phyloP scores from a whole-genome alignment of 2,888 invertebrate species.

The Sinhomidia bicolor region DNA sequence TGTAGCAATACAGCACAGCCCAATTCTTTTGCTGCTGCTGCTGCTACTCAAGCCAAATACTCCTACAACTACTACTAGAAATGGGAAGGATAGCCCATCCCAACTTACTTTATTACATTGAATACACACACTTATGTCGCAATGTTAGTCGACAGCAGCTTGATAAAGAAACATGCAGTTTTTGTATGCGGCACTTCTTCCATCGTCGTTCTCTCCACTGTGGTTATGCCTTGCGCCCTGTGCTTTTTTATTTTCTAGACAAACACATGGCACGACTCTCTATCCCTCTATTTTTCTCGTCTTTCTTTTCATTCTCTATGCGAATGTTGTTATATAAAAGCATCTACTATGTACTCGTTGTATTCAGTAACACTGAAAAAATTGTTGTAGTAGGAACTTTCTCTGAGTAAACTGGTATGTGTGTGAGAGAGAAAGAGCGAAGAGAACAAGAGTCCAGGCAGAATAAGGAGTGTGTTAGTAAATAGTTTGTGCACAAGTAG shows the following conservation, averaged over 20 bases:
- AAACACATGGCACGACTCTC: slow-evolving; percentile 48
- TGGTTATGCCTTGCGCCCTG: slow-evolving; percentile 69
- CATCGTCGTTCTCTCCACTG: not conserved
- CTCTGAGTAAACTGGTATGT: not conserved
- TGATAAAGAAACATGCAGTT: slow-evolving; percentile 43
- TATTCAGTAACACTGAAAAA: not conserved
- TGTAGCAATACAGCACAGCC: not conserved
- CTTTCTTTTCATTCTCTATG: not conserved
- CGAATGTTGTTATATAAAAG: too few relatives aligned
- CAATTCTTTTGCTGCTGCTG: slow-evolving; percentile 7
- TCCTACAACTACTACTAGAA: slow-evolving; percentile 7
- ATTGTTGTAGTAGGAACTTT: not conserved
- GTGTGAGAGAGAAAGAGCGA: too few relatives aligned
- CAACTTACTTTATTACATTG: slow-evolving; percentile 32
- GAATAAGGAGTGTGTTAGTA: slow-evolving; percentile 6
- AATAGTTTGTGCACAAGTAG: slow-evolving; percentile 16
- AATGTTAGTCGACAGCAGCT: slow-evolving; percentile 35
- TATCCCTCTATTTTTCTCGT: not conserved
- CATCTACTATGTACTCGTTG: not conserved
- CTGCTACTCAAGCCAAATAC: not conserved
- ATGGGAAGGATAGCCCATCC: slow-evolving; percentile 70
- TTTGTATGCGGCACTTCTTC: slow-evolving; percentile 44
- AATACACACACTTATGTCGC: not conserved
- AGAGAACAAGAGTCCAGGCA: not conserved
- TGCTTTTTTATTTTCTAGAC: slow-evolving; percentile 36